Base-by-base conservation (phyloP, 2,888 invertebrate species). In the Stratiomys singularior region DNA sequence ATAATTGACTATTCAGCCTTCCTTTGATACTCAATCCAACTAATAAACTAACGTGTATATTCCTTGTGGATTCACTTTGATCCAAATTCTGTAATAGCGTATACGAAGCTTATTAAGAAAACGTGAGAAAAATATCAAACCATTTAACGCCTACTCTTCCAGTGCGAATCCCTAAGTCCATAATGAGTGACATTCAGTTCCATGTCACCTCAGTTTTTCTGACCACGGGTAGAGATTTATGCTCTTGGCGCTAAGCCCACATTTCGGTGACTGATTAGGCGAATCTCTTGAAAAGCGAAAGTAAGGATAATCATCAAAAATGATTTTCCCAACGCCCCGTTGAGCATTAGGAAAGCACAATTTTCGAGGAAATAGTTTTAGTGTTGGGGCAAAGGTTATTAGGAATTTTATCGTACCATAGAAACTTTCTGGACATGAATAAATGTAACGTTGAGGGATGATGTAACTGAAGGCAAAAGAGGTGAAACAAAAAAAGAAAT, bases 341-440 rank as follows among this genome's bases (percentile, higher is more conserved):
- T 2, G 15, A 9, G 52, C 52, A 52, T 9, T 9, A n/a, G 52
- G 4, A 18, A 13, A n/a, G 52, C 37, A 9, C 9, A 18, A 52
- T 52, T 52, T 52, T 52, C 52, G 4, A 4, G 52, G 52, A 52
- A 52, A 52, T 52, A 52, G 52, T 52, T 52, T 52, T 52, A 13
- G 52, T 52, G 52, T 4, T 4, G 37, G 37, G 3, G 37, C 37
- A 9, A 37, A 37, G 37, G 37, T 37, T 37, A 37, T 37, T 37
- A 5, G 37, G 37, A n/a, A 5, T 37, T 5, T 37, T 37, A 37
- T 37, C 9, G 9, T 37, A 9, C 9, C 5, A 37, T 5, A 9
- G 37, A 37, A 37, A 37, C 5, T 37, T 37, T 37, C 9, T 37
- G 37, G 9, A 5, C 37, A 37, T 9, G 37, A 9, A 37, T 37